phyloP scores from a whole-genome alignment of 92 coral and sea anemone genomes.

The Siderastrea siderea region DNA sequence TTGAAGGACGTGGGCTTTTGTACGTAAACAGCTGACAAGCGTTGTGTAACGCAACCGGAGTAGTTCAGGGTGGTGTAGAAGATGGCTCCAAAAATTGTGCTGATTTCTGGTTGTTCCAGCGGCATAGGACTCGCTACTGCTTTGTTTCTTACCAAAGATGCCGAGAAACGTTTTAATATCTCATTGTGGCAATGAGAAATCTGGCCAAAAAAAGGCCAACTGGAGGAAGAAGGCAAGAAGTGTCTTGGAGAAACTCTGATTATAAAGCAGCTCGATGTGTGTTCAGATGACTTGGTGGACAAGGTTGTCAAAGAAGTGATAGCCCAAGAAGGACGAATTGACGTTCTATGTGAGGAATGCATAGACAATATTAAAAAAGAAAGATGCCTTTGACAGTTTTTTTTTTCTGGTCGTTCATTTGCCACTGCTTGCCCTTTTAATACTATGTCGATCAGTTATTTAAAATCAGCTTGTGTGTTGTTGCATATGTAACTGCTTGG shows the following conservation, averaged over 20 bases:
- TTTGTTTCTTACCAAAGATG: conserved; percentile 82
- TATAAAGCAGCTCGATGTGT: conserved; percentile 81
- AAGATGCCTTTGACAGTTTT: too few species aligned
- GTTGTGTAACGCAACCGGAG: too few species aligned
- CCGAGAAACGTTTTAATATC: conserved; percentile 74
- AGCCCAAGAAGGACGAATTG: conserved; percentile 82
- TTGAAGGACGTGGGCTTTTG: too few species aligned
- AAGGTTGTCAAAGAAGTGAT: conserved; percentile 75
- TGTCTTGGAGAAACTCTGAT: conserved; percentile 80
- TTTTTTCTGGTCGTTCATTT: too few species aligned
- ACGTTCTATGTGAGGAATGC: conserved; percentile 79
- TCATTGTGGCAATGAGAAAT: conserved; percentile 75
- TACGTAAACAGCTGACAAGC: too few species aligned
- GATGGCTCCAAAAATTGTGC: conserved; percentile 81
- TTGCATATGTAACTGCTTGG: too few species aligned
- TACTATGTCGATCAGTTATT: too few species aligned
- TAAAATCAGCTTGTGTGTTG: too few species aligned
- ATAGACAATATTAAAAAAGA: too few species aligned
- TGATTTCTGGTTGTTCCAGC: conserved; percentile 88
- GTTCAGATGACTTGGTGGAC: conserved; percentile 87
- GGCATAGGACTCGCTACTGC: conserved; percentile 93
- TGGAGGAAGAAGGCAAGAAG: conserved; percentile 76
- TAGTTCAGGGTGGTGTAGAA: too few species aligned
- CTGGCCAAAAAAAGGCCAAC: conserved; percentile 70
- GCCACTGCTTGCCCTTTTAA: too few species aligned